Percentiles rank a stretch among this genome's conserved stretches.
These are phyloP conservation scores for Synergus itoensis DNA, from an alignment of 2,888 invertebrate genomes.

Conservation along the genomic window DNA sequence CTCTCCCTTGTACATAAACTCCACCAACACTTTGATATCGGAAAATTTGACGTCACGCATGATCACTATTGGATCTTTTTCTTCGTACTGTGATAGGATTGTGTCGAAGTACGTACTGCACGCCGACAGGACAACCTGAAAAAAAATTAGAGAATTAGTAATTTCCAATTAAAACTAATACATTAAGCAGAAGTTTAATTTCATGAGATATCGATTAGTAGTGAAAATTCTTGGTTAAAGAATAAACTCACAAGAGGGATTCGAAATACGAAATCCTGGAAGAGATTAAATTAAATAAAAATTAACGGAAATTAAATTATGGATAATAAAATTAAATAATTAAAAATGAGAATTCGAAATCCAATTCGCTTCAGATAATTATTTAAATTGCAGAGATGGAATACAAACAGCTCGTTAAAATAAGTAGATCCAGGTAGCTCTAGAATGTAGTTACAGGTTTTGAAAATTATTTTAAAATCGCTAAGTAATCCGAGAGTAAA, in stretches of 20 bases:
- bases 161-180: too few relatives aligned
- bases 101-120: slow-evolving; percentile 95
- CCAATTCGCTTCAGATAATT: not conserved
- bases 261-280: not conserved
- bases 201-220: not conserved
- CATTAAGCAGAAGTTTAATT: not conserved
- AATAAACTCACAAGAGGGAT: not conserved
- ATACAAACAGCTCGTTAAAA: not conserved
- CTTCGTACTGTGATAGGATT: slow-evolving; percentile 89
- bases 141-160: slow-evolving; percentile 44
- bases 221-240: not conserved
- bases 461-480: not conserved
- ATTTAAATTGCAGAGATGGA: not conserved
- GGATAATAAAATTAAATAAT: not conserved
- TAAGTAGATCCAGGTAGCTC: not conserved
- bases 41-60: slow-evolving; percentile 95
- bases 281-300: not conserved
- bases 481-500: not conserved
- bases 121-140: slow-evolving; percentile 91
- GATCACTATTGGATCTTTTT: slow-evolving; percentile 89
- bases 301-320: not conserved
- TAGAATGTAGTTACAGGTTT: not conserved
- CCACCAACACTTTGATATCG: slow-evolving; percentile 92
- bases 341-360: not conserved
- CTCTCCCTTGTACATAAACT: slow-evolving; percentile 97